Conservation (phyloP, 2,113 vertebrate species). For the Eretmodus cyanostictus region DNA sequence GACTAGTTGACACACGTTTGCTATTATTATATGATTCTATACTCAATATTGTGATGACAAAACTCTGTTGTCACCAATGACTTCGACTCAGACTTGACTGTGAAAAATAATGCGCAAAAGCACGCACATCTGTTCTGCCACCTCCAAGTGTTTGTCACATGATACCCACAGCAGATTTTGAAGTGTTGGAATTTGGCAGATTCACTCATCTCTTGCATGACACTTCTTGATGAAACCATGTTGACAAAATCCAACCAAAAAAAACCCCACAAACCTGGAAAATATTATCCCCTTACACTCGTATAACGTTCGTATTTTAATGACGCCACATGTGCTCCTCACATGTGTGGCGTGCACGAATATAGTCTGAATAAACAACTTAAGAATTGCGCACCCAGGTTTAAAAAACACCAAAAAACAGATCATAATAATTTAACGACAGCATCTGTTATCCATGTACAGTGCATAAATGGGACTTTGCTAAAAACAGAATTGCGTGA, state of each 20-base stretch:
- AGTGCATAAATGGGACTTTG: not conserved
- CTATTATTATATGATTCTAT: not conserved
- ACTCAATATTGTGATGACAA: not conserved
- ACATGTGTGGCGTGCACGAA: not conserved
- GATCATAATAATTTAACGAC: not conserved
- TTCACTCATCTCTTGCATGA: not conserved
- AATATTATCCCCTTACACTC: not conserved
- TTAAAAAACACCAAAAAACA: not conserved
- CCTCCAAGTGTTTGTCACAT: not conserved
- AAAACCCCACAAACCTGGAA: not conserved
- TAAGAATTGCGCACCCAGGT: not conserved
- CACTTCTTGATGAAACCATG: not conserved
- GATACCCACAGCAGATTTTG: not conserved
- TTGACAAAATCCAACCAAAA: not conserved
- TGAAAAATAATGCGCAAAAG: not conserved
- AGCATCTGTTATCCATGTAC: not conserved
- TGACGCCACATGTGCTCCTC: not conserved
- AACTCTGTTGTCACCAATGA: not conserved
- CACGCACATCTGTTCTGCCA: not conserved
- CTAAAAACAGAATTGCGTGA: not conserved
- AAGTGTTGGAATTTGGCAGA: not conserved
- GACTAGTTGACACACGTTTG: not conserved
- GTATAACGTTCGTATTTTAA: not conserved
- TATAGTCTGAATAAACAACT: not conserved
- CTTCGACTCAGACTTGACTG: not conserved